A percentile compares a stretch with the other conserved stretches of the same genome.
Evolutionary conservation across 2,113 vertebrate genomes (phyloP).

Genomic region (Nestor notabilis): DNA sequence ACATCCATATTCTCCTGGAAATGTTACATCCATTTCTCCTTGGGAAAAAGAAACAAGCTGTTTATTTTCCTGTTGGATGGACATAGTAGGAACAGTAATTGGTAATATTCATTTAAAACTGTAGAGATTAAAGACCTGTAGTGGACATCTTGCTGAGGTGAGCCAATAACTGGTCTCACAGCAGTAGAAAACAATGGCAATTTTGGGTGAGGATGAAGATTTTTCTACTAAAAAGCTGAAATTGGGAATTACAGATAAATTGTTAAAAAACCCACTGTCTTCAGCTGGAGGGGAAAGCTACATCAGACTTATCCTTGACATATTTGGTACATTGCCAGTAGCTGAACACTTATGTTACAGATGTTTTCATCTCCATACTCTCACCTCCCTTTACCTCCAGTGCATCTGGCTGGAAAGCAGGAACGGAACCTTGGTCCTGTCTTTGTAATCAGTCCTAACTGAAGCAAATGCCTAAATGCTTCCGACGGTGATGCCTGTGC

Average conservation of each 20-base stretch:
- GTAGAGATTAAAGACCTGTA: background rate
- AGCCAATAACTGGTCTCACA: background rate
- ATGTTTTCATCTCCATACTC: background rate
- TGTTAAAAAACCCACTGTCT: accelerated
- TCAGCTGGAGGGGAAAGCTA: background rate
- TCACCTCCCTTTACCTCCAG: background rate
- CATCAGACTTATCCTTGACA: background rate
- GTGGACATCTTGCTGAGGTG: background rate
- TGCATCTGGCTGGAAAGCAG: background rate
- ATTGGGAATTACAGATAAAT: background rate
- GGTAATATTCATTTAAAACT: background rate
- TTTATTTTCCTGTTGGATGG: background rate
- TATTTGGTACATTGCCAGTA: background rate
- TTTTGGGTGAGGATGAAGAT: background rate
- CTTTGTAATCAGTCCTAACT: background rate
- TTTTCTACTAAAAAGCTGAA: background rate
- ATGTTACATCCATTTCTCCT: no score
- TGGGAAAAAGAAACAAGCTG: background rate
- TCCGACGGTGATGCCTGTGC: accelerated
- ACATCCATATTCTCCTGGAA: background rate
- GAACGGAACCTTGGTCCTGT: background rate
- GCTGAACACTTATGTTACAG: background rate
- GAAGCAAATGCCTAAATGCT: background rate
- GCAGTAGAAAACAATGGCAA: background rate
- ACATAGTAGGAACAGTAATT: background rate